A percentile compares a stretch with the other conserved stretches of the same genome.
Evolutionary conservation across 1,140 invertebrate species (phyloP).

Genomic region (Drosophila oshimai): DNA sequence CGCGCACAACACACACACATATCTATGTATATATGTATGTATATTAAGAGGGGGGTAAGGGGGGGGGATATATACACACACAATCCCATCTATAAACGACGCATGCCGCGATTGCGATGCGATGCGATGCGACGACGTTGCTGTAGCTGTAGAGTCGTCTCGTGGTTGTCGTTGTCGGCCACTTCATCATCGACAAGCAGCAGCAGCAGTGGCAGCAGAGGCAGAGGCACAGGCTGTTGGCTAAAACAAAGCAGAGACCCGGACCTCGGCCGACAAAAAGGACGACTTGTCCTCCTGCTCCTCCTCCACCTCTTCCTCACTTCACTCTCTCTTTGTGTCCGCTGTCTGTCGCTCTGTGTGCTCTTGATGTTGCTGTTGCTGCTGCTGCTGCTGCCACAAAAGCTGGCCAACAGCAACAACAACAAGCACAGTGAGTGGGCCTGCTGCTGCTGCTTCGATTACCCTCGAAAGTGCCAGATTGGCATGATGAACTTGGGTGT

Average conservation of each 20-base stretch:
- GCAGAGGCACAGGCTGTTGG: conserved; percentile 49
- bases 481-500: background rate
- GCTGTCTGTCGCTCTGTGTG: background rate
- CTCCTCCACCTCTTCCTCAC: too few species aligned
- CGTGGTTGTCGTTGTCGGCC: conserved; percentile 54
- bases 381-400: too few species aligned
- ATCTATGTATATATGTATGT: conserved; percentile 4
- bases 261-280: conserved; percentile 48
- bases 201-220: conserved; percentile 19
- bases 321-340: too few species aligned
- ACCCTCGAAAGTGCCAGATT: conserved; percentile 22
- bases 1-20: conserved; percentile 31
- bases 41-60: background rate
- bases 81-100: conserved; percentile 44
- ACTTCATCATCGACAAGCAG: conserved; percentile 76
- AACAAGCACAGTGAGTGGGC: conserved; percentile 13
- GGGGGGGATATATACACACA: conserved; percentile 20
- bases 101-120: conserved; percentile 44
- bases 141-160: conserved; percentile 26
- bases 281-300: conserved; percentile 46
- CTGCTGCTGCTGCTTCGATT: background rate
- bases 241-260: conserved; percentile 66
- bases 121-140: conserved; percentile 47
- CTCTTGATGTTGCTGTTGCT: background rate
- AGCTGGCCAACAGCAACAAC: background rate